A percentile compares a stretch with the other conserved stretches of the same genome.
Evolutionary conservation across 2,797 vertebrate species (phyloP).

Genomic region (Sphaeramia orbicularis): DNA sequence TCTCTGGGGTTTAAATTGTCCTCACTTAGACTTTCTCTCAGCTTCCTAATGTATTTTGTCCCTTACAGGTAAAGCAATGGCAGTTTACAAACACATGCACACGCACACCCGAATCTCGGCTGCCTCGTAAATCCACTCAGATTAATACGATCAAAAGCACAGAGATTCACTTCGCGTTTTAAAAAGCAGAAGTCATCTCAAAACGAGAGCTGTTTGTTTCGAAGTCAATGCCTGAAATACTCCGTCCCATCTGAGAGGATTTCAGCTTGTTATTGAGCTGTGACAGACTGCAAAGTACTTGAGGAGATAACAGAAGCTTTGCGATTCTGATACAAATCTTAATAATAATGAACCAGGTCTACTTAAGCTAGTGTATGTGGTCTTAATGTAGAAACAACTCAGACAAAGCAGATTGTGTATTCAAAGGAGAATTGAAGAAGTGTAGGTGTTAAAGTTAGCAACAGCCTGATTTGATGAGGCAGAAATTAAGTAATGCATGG

Average conservation of each 20-base stretch:
- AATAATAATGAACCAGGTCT: slow-evolving; percentile 3
- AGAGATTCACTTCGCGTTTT: slow-evolving; percentile 12
- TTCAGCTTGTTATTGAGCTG: slow-evolving; percentile 9
- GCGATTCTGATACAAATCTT: slow-evolving; percentile 8
- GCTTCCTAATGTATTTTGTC: slow-evolving; percentile 12
- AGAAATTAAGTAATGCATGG: neutral
- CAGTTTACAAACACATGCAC: slow-evolving; percentile 13
- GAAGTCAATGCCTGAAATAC: slow-evolving; percentile 3
- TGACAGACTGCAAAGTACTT: neutral
- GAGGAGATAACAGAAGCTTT: slow-evolving; percentile 19
- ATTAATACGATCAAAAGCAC: slow-evolving; percentile 34
- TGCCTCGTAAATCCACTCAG: slow-evolving; percentile 30
- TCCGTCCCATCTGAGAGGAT: neutral
- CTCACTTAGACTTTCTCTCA: slow-evolving; percentile 29
- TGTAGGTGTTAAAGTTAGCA: neutral
- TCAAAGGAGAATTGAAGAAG: neutral
- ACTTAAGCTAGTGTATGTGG: neutral
- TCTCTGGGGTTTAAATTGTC: slow-evolving; percentile 42
- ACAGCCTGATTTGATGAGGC: neutral
- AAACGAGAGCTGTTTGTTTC: slow-evolving; percentile 21
- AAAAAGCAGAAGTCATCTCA: slow-evolving; percentile 28
- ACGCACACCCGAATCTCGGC: slow-evolving; percentile 7
- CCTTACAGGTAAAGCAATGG: slow-evolving; percentile 5
- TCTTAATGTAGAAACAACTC: neutral
- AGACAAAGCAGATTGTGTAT: neutral